A percentile compares a stretch with the other conserved stretches of the same genome.
Conservation (phyloP, 2,113 vertebrate genomes). For the Osmerus eperlanus region DNA sequence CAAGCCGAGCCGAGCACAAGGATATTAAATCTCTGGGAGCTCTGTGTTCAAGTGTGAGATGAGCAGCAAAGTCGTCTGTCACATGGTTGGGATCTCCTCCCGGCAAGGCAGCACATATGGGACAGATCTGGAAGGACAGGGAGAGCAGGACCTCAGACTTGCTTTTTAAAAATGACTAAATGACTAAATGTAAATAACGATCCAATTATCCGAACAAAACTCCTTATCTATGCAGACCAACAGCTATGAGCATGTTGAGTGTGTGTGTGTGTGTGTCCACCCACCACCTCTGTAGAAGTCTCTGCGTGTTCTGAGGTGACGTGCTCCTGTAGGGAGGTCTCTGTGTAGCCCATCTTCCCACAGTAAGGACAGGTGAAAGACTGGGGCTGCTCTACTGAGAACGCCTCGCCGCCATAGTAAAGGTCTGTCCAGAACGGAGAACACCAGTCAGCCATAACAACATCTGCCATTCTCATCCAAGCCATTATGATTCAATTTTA, state of each 20-base stretch:
- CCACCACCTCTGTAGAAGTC: slow-evolving; percentile 98
- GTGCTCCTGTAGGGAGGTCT: slow-evolving; percentile 97
- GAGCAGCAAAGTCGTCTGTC: slow-evolving; percentile 98
- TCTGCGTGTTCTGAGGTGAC: slow-evolving; percentile 97
- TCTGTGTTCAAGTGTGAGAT: slow-evolving; percentile 99
- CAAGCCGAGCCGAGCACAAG: slow-evolving; percentile 64
- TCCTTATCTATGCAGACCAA: too few species aligned
- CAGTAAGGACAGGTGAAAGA: slow-evolving; percentile 99
- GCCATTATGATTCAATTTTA: not conserved
- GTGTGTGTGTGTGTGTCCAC: slow-evolving; percentile 43
- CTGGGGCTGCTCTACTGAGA: slow-evolving; percentile 98
- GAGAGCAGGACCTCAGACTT: too few species aligned
- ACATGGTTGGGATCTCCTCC: slow-evolving; percentile 99
- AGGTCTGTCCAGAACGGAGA: slow-evolving; percentile 78
- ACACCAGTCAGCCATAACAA: not conserved
- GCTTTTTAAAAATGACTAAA: too few species aligned
- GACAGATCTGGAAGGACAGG: slow-evolving; percentile 89
- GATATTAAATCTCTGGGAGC: slow-evolving; percentile 99
- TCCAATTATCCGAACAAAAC: not conserved
- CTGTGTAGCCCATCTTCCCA: slow-evolving; percentile 97
- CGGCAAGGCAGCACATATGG: slow-evolving; percentile 97
- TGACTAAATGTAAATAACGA: too few species aligned
- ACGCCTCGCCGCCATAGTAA: slow-evolving; percentile 98
- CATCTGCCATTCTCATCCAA: not conserved
- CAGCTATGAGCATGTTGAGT: not conserved